These are phyloP conservation scores for Philopotamus ludificatus DNA, from an alignment of 1,140 invertebrate species.

Conservation along the genomic window DNA sequence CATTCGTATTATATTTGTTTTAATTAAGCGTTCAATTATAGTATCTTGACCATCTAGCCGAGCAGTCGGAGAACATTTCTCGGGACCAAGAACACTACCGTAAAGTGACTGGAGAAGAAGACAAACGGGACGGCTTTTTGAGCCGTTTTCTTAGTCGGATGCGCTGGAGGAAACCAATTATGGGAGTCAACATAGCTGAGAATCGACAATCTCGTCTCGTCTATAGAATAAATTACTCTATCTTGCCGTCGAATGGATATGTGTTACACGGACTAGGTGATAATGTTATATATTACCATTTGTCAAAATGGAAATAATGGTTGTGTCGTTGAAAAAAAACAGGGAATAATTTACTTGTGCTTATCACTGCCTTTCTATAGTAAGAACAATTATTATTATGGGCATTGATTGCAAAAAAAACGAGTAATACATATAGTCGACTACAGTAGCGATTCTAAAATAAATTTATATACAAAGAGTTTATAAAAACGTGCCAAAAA, in stretches of 20 bases:
- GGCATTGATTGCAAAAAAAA: too few species aligned
- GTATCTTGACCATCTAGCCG: too few species aligned
- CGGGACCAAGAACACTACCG: conserved; percentile 14
- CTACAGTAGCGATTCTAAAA: too few species aligned
- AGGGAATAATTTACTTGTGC: too few species aligned
- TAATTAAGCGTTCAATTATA: too few species aligned
- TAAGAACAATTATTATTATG: too few species aligned
- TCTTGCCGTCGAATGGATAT: neutral
- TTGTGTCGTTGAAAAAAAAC: conserved; percentile 4
- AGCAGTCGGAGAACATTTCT: conserved; percentile 8
- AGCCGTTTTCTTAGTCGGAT: conserved; percentile 9
- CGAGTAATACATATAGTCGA: too few species aligned
- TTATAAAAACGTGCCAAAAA: too few species aligned
- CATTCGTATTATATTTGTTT: too few species aligned
- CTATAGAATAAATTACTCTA: conserved; percentile 26
- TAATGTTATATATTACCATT: conserved; percentile 13
- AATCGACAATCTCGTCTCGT: conserved; percentile 9
- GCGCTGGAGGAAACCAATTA: conserved; percentile 20
- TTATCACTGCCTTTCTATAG: too few species aligned
- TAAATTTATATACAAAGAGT: too few species aligned
- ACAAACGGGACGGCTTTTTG: conserved; percentile 19
- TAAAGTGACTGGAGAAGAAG: neutral
- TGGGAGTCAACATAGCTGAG: conserved; percentile 5
- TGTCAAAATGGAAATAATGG: neutral
- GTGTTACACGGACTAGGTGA: neutral